Percentiles rank a stretch among this genome's conserved stretches.
These are phyloP conservation scores for Aurelia sp. DNA, from an alignment of 30 jellyfish, hydroid and myxozoan species.

Conservation along the genomic window DNA sequence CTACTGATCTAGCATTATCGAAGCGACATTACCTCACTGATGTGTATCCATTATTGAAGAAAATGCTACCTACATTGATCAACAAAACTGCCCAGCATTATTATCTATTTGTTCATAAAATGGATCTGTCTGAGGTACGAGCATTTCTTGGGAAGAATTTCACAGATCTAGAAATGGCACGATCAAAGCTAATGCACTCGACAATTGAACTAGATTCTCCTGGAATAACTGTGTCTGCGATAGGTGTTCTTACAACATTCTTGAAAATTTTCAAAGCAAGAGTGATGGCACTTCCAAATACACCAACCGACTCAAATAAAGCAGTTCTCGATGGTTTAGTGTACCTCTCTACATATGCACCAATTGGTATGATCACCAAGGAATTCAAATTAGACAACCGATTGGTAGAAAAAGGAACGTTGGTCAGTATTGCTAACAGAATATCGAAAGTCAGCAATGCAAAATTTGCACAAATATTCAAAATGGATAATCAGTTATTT, in stretches of 20 bases:
- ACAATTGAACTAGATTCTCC: not conserved
- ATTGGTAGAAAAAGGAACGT: not conserved
- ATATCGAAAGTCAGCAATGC: not conserved
- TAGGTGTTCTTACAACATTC: not conserved
- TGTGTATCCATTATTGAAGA: not conserved
- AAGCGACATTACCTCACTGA: not conserved
- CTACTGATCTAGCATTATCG: not conserved
- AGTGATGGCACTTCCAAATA: too few species aligned
- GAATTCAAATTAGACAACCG: not conserved
- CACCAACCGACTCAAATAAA: slow-evolving; percentile 5
- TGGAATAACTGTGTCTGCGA: not conserved
- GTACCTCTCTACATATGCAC: not conserved
- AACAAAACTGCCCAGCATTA: too few species aligned
- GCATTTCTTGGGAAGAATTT: too few species aligned
- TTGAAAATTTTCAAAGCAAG: not conserved
- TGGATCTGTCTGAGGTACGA: too few species aligned
- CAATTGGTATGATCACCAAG: not conserved
- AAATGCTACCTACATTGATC: not conserved
- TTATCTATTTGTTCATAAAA: too few species aligned
- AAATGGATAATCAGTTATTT: not conserved
- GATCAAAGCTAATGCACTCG: too few species aligned
- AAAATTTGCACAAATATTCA: not conserved
- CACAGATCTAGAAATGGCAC: too few species aligned
- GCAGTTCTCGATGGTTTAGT: not conserved
- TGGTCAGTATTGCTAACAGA: not conserved